Evolutionary conservation across 2,113 vertebrate genomes (phyloP).

Genomic region (Oxyruncus cristatus): DNA sequence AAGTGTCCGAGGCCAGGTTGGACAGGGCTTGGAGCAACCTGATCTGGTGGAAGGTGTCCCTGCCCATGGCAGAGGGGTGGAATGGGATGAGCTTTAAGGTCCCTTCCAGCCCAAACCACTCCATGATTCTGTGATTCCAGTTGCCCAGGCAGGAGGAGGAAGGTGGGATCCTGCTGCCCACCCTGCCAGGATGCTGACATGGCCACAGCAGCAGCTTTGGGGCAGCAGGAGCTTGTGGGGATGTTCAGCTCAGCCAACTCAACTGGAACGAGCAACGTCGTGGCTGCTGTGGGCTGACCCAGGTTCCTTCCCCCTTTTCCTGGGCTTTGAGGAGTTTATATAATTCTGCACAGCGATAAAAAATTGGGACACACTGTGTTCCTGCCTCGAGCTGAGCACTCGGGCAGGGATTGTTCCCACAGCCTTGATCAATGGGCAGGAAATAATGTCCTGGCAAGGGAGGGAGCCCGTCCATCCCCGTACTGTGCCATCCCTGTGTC

Average conservation of each 20-base stretch:
- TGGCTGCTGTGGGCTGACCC: not conserved
- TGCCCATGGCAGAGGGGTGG: not conserved
- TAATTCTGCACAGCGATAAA: not conserved
- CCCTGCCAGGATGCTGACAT: too few species aligned
- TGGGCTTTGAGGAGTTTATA: not conserved
- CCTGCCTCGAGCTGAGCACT: not conserved
- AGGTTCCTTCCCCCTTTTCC: not conserved
- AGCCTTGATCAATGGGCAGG: not conserved
- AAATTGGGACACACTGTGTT: not conserved
- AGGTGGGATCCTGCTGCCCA: not conserved
- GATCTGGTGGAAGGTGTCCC: not conserved
- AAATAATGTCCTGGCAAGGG: not conserved
- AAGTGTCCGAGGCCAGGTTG: not conserved
- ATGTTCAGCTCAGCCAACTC: not conserved
- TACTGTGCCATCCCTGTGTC: fast-evolving
- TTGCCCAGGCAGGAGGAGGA: not conserved
- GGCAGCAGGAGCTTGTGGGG: not conserved
- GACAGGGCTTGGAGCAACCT: not conserved
- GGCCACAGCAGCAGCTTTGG: not conserved
- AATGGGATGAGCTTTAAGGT: not conserved
- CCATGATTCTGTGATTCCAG: not conserved
- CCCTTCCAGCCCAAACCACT: not conserved
- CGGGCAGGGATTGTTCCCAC: not conserved
- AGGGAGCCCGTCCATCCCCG: fast-evolving
- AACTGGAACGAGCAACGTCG: not conserved